A percentile compares a stretch with the other conserved stretches of the same genome.
Evolutionary conservation across 2,797 vertebrate species (phyloP).

Genomic region (Ceryle rudis): DNA sequence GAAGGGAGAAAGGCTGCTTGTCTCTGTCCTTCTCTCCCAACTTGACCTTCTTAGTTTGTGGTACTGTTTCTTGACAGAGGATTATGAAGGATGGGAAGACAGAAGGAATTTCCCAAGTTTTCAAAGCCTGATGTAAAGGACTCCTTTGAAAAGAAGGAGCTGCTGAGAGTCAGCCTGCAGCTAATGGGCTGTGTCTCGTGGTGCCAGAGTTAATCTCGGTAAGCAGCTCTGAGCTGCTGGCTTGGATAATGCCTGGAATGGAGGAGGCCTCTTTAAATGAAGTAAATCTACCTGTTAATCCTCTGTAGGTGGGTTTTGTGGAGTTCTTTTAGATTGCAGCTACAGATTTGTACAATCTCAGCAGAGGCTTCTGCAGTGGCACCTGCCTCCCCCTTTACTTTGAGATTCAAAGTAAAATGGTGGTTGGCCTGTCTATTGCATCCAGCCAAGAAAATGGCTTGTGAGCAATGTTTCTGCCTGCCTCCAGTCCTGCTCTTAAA

Average conservation of each 20-base stretch:
- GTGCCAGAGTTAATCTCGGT: conserved; percentile 24
- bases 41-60: background rate
- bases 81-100: conserved; percentile 10
- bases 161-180: background rate
- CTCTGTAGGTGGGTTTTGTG: background rate
- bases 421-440: background rate
- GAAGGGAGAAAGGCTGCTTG: background rate
- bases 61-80: background rate
- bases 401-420: background rate
- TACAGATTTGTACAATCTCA: background rate
- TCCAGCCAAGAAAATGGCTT: background rate
- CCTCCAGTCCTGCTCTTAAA: background rate
- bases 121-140: background rate
- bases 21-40: background rate
- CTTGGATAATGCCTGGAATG: conserved; percentile 2
- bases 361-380: conserved; percentile 1
- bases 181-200: background rate
- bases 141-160: background rate
- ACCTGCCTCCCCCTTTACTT: background rate
- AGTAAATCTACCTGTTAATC: conserved; percentile 59
- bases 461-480: background rate
- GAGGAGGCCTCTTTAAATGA: conserved; percentile 25
- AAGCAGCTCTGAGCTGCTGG: conserved; percentile 38
- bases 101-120: conserved; percentile 23
- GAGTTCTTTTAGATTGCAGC: background rate